These are phyloP conservation scores for Pinctada fucata DNA, from an alignment of 2,888 invertebrate species.

Conservation along the genomic window DNA sequence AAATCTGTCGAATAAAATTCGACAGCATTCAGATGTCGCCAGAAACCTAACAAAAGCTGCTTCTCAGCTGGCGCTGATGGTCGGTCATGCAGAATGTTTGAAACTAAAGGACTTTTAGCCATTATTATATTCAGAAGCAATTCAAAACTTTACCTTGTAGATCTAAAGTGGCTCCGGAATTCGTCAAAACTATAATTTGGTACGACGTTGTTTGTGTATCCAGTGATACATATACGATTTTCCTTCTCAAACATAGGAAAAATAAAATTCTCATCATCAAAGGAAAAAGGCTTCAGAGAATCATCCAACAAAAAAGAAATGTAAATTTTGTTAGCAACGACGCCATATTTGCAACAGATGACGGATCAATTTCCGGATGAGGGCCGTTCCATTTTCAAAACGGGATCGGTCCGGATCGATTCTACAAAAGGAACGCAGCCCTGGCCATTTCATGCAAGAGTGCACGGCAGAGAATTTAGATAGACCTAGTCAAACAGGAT, in stretches of 20 bases:
- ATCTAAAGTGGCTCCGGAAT: not conserved
- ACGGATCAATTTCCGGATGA: not conserved
- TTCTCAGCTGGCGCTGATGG: not conserved
- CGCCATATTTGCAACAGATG: not conserved
- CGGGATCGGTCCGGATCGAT: not conserved
- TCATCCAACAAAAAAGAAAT: not conserved
- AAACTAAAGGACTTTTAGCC: not conserved
- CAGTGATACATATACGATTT: no score
- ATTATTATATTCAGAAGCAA: not conserved
- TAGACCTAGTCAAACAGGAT: not conserved
- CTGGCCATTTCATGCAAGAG: slow-evolving; percentile 5
- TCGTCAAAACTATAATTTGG: not conserved
- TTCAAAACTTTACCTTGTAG: not conserved
- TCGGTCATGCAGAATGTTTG: not conserved
- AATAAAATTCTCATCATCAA: not conserved
- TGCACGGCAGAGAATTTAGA: slow-evolving; percentile 4
- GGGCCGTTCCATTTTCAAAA: not conserved
- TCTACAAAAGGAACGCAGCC: not conserved
- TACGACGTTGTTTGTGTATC: no score
- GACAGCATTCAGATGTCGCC: not conserved
- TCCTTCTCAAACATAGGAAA: no score
- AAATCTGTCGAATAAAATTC: not conserved
- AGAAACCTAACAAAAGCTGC: not conserved
- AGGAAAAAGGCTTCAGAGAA: not conserved
- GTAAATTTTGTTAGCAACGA: not conserved